Base-by-base conservation (phyloP, 1,140 invertebrate species). In the Brachionus sp. region DNA sequence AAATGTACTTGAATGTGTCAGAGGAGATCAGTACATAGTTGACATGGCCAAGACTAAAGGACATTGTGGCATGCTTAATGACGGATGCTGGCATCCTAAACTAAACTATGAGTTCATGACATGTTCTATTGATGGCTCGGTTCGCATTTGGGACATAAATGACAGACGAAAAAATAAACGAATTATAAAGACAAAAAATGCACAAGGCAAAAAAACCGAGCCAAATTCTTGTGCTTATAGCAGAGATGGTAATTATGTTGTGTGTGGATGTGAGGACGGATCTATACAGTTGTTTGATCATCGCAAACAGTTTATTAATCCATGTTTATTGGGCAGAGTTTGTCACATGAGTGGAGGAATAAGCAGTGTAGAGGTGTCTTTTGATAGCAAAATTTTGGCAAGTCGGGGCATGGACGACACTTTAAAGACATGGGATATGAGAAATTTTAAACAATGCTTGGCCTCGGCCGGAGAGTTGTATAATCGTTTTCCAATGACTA, bases 251-350 rank as follows among this genome's bases (percentile, higher is more conserved):
- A 93, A 93, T 80, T 91, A 94, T 0, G 92, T 98, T 19, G 94
- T 94, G 0, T 94, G 94, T 77, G 97, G 93, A 0, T 99, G 97
- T 87, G 91, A 92, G 33, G 97, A 99, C 89, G 98, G 98, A 1
- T 97, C 95, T 0, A 93, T 99, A 85, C 96, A 98, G 88, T 93
- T 98, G 89, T 99, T 97, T 97, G 97, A 99, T 88, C 93, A 95
- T 70, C 91, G 96, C 50, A 92, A 90, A 86, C 86, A 86, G 83
- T 92, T 91, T 88, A 91, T 92, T 86, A 88, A 89, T 85, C 33
- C 46, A 25, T 68, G 83, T 78, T 83, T 75, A 84, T 7, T 86
- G 90, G 89, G 89, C 91, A 7, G 96, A 95, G 86, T 95, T 95
- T 0, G 91, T 92, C 0, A 90, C 93, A 37, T 91, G 82, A 93